These are phyloP conservation scores for Leuctra nigra DNA, from an alignment of 2,888 invertebrate species.

Conservation along the genomic window DNA sequence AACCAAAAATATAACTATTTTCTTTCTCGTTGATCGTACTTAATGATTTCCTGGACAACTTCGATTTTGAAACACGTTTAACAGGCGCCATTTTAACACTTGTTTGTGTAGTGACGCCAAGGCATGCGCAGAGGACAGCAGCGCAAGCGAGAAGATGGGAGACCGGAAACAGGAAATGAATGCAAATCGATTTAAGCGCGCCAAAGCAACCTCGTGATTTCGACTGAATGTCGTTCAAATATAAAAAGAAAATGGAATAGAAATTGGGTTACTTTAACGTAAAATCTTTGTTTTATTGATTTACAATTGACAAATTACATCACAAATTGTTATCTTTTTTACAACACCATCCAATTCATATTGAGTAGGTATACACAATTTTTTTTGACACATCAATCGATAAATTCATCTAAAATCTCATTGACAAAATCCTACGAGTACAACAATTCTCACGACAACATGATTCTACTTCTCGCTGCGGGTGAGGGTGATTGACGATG, in stretches of 20 bases:
- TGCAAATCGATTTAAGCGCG: too few relatives aligned
- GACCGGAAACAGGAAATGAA: not conserved
- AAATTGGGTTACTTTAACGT: too few relatives aligned
- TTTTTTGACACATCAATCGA: too few relatives aligned
- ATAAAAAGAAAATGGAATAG: too few relatives aligned
- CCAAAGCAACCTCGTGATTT: too few relatives aligned
- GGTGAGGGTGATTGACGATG: not conserved
- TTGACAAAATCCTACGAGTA: not conserved
- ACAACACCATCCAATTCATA: too few relatives aligned
- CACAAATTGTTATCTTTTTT: too few relatives aligned
- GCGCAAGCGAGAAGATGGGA: not conserved
- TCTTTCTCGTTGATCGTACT: conserved; percentile 19
- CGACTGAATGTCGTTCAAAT: too few relatives aligned
- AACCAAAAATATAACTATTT: conserved; percentile 22
- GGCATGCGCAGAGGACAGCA: not conserved
- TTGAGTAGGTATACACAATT: too few relatives aligned
- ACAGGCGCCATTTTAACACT: not conserved
- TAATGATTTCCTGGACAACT: conserved; percentile 9
- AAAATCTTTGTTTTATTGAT: too few relatives aligned
- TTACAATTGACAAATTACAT: too few relatives aligned
- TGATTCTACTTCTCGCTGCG: not conserved
- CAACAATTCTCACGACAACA: not conserved
- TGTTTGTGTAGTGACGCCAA: not conserved
- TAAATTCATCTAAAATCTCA: too few relatives aligned
- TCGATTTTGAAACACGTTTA: not conserved